These are phyloP conservation scores for Euproctis similis DNA, from an alignment of 2,888 invertebrate genomes.

Conservation along the genomic window DNA sequence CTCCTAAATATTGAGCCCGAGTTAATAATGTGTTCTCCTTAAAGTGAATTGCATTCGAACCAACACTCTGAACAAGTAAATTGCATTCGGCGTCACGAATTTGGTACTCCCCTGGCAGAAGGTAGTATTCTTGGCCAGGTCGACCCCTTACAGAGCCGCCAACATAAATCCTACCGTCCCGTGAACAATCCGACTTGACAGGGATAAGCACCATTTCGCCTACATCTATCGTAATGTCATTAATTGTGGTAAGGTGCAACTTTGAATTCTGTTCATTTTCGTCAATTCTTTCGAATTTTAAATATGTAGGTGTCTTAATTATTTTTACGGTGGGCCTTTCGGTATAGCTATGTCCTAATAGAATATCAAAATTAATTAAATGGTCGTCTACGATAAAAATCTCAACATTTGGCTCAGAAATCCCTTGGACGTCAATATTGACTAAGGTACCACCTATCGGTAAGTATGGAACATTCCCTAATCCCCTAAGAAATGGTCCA, in stretches of 20 bases:
- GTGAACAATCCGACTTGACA: no score
- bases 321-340: constrained; percentile 9
- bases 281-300: constrained; percentile 5
- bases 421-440: constrained; percentile 5
- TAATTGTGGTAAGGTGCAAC: background rate
- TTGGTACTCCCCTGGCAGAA: background rate
- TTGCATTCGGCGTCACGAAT: background rate
- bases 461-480: constrained; percentile 1
- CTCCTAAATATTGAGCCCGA: no score
- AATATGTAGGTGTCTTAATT: constrained; percentile 8
- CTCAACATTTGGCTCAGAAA: constrained; percentile 3
- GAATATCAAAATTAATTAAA: constrained; percentile 6
- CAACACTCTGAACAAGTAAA: no score
- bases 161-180: background rate
- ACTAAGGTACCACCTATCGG: constrained; percentile 4
- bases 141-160: background rate
- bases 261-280: background rate
- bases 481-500: constrained; percentile 1
- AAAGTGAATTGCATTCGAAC: no score
- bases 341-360: constrained; percentile 12
- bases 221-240: background rate
- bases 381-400: constrained; percentile 7
- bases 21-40: no score
- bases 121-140: background rate
- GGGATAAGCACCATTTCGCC: background rate